Evolutionary conservation across 2,113 vertebrate species (phyloP).

Genomic region (Noturus placidus): DNA sequence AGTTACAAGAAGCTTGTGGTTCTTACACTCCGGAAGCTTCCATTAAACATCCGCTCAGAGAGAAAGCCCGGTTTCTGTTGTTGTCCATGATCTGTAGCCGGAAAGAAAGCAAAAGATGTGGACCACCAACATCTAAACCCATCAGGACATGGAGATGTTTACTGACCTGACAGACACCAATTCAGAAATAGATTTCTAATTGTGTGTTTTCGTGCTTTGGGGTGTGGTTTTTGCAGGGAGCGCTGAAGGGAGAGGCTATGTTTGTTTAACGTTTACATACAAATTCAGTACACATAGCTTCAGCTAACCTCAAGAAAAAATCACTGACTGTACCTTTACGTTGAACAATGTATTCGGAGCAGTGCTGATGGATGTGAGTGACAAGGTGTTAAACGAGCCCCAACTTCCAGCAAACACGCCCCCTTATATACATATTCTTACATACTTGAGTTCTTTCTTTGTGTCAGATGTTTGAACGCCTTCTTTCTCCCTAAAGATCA

Average conservation of each 20-base stretch:
- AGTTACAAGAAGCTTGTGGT: background rate
- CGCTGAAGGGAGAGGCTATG: background rate
- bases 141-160: background rate
- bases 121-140: background rate
- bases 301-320: background rate
- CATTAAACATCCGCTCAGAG: background rate
- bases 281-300: background rate
- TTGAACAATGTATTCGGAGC: background rate
- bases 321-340: background rate
- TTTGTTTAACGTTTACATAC: background rate
- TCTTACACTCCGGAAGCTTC: background rate
- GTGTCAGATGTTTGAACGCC: background rate
- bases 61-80: background rate
- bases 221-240: background rate
- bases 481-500: background rate
- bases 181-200: background rate
- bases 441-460: background rate
- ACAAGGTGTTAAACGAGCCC: constrained; percentile 10
- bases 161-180: background rate
- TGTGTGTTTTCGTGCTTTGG: background rate
- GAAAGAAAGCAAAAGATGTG: background rate
- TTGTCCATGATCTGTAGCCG: background rate
- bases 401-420: background rate
- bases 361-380: background rate
- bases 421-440: background rate